Base-by-base conservation (phyloP, 2,113 vertebrate genomes). In the Kryptolebias marmoratus region DNA sequence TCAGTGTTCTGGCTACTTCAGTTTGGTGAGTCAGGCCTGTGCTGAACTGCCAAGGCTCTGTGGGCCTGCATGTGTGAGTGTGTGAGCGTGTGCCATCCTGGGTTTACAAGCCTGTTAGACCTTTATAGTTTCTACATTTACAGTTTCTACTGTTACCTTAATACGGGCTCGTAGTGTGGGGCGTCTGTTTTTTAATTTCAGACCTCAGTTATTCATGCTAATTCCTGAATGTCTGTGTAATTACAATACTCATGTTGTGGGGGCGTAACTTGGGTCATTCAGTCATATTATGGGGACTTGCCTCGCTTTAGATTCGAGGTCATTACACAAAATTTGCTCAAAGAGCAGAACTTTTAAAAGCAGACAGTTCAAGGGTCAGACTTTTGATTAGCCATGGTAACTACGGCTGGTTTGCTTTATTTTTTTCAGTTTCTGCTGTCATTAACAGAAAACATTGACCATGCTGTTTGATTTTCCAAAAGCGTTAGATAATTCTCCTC, bases 1-100 rank as follows among this genome's bases (percentile, higher is more conserved):
- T 67, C 71, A 68, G 74, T 52, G 36, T 71, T 80, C 64, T 79
- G 78, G 75, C 63, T 75, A 31, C 64, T 87, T 79, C 75, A 72
- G 60, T 78, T 83, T 63, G 76, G 67, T 75, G 54, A 68, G 59
- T 56, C 62, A 30, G 52, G 50, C 49, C 73, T 55, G 28, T 53
- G 22, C 47, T 81, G 68, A 80, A 71, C 78, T 75, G 74, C 70
- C 73, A 77, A 66, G 9, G 47, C 59, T 63, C 14, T 75, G 47
- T 60, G 79, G 45, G 39, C 10, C 5, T 42, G 39, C 39, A 50
- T 64, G 31, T 73, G 68, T 73, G 68, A n/a, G 52, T 36, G 66
- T 36, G 48, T 58, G 64, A 45, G 68, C 31, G 45, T 0, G 63
- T 16, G 63, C 27, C 28, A 14, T 27, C n/a, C 64, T 42, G 32